Evolutionary conservation across 2,797 vertebrate species (phyloP), one percentile per base, ranked within the genome.

Genomic region (Jordanella pulchra): DNA sequence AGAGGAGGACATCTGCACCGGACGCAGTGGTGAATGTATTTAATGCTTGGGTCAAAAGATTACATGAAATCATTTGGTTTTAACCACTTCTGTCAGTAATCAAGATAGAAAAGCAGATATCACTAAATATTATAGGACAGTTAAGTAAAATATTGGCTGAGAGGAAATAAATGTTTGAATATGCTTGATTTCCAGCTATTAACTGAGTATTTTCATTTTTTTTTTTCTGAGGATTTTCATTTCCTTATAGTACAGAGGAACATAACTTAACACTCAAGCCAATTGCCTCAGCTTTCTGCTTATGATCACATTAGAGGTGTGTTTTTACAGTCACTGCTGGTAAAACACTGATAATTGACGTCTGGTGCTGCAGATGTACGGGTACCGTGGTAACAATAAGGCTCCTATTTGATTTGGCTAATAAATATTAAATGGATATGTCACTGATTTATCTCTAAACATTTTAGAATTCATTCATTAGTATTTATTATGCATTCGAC

Each of bases 11-110:
- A 78, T 65, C 66, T 70, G 71, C 65, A 44, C 67, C 54, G 72
- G 60, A 69, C 58, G 30, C 51, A 84, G n/a, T 13, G 3, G 25
- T 27, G 32, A 71, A 48, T 56, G 54, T 56, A 75, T 76, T 81
- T 68, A 69, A 67, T 55, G 39, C 54, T 80, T 76, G 84, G 80
- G 77, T 85, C 73, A 67, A n/a, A 71, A 79, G 21, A 65, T 67
- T 45, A 58, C 48, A 73, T 23, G 64, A 53, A 51, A 67, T 71
- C 61, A 7, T 67, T 73, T 11, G 65, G 73, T 63, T 84, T 69
- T 58, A 74, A 67, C 42, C 27, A 28, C 3, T 21, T 25, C 14
- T 61, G 67, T 11, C 47, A 48, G 14, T 4, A 44, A 76, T 23
- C 30, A 14, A 18, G 35, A 15, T 66, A 4, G 18, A 23, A 39